Conservation (phyloP, 2,113 vertebrate genomes). For the Gobiocypris rarus region DNA sequence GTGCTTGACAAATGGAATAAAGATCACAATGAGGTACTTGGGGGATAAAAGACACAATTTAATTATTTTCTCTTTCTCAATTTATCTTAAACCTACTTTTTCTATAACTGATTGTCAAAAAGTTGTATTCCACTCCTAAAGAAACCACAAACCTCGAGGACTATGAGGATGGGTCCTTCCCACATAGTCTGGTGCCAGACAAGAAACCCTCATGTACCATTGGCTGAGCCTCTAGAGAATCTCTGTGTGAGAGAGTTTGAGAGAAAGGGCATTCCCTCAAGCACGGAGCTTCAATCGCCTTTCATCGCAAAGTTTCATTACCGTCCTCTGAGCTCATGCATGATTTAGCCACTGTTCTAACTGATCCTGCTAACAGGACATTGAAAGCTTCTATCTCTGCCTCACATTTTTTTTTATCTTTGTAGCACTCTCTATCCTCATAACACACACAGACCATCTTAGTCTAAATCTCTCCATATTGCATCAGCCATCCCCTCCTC, state of each 20-base stretch:
- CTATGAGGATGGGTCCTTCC: background rate
- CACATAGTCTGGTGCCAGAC: constrained; percentile 16
- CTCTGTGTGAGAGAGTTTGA: background rate
- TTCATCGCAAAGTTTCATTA: constrained; percentile 52
- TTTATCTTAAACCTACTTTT: constrained; percentile 14
- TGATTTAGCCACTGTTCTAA: constrained; percentile 57
- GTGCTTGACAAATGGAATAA: background rate
- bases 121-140: background rate
- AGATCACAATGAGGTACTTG: background rate
- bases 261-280: constrained; percentile 7
- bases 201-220: constrained; percentile 5
- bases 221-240: background rate
- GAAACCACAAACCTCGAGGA: background rate
- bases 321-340: constrained; percentile 51
- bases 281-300: constrained; percentile 14
- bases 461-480: constrained; percentile 37
- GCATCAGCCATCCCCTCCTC: constrained; percentile 42
- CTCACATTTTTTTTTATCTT: constrained; percentile 29
- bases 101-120: constrained; percentile 50
- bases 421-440: background rate
- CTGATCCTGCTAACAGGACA: constrained; percentile 31
- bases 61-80: constrained; percentile 5
- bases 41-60: background rate
- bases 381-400: constrained; percentile 33
- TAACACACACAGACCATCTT: constrained; percentile 3